A percentile compares a stretch with the other conserved stretches of the same genome.
These are phyloP conservation scores for Aegithalos caudatus DNA, from an alignment of 2,113 vertebrate genomes.

Conservation along the genomic window DNA sequence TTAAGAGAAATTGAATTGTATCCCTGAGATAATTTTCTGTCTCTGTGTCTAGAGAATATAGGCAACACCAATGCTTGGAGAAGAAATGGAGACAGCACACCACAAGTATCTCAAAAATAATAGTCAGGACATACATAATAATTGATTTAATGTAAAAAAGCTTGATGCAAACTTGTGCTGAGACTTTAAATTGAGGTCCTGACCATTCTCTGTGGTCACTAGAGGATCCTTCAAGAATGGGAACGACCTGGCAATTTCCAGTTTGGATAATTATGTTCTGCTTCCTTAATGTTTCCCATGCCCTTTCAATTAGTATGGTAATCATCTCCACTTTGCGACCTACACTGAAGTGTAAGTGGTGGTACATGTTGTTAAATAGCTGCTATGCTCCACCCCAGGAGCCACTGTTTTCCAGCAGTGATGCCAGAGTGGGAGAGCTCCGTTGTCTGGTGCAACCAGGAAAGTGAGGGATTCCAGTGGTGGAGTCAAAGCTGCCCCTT, in stretches of 20 bases:
- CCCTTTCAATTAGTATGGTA: conserved; percentile 66
- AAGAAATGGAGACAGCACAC: neutral
- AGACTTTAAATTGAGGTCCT: conserved; percentile 57
- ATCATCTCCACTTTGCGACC: conserved; percentile 36
- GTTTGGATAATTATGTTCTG: conserved; percentile 61
- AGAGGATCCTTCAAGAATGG: conserved; percentile 47
- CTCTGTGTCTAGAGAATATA: conserved; percentile 21
- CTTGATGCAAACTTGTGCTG: conserved; percentile 43
- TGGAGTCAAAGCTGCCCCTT: neutral
- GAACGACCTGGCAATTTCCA: conserved; percentile 49
- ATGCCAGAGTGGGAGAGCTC: neutral
- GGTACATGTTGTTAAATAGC: neutral
- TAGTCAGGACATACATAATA: conserved; percentile 35
- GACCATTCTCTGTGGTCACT: conserved; percentile 47
- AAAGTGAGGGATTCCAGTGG: neutral
- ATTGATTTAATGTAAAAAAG: conserved; percentile 54
- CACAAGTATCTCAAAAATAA: conserved; percentile 31
- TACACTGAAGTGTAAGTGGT: neutral
- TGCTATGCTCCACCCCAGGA: neutral
- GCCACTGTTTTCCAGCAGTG: neutral
- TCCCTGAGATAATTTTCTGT: conserved; percentile 58
- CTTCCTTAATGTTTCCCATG: conserved; percentile 47
- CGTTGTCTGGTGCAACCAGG: neutral
- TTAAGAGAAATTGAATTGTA: conserved; percentile 64
- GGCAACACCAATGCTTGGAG: neutral